Evolutionary conservation across 2,113 vertebrate genomes (phyloP).

Genomic region (Galemys pyrenaicus): DNA sequence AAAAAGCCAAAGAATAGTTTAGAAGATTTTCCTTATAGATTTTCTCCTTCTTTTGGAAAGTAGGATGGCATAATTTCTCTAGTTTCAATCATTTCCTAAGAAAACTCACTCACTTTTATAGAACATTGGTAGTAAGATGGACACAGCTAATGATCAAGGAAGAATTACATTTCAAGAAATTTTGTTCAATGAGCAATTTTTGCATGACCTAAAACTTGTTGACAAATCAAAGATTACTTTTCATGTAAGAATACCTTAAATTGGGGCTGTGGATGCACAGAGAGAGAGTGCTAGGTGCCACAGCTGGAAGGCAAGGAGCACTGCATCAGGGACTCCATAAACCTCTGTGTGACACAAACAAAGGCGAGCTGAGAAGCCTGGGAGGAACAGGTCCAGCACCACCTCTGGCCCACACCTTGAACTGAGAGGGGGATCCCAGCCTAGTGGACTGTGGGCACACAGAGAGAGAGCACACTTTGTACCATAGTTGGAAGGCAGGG

Average conservation of each 20-base stretch:
- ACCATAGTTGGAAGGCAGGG: no score
- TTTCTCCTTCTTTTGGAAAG: background rate
- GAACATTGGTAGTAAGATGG: background rate
- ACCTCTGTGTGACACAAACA: no score
- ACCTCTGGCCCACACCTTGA: no score
- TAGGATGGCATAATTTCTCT: background rate
- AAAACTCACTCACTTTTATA: constrained; percentile 22
- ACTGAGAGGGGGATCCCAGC: no score
- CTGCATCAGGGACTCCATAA: no score
- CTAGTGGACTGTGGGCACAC: no score
- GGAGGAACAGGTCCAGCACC: no score
- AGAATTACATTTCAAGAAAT: background rate
- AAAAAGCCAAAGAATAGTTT: constrained; percentile 44
- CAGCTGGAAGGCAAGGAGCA: no score
- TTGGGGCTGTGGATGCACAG: no score
- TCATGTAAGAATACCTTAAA: constrained; percentile 5
- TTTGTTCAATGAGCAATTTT: background rate
- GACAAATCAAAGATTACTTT: constrained; percentile 38
- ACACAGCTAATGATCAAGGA: background rate
- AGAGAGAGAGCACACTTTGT: no score
- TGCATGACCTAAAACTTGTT: background rate
- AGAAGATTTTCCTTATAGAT: background rate
- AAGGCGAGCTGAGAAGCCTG: no score
- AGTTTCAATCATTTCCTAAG: background rate
- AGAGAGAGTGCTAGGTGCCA: no score